Conservation (phyloP, 2,113 vertebrate species). For the Euleptes europaea region DNA sequence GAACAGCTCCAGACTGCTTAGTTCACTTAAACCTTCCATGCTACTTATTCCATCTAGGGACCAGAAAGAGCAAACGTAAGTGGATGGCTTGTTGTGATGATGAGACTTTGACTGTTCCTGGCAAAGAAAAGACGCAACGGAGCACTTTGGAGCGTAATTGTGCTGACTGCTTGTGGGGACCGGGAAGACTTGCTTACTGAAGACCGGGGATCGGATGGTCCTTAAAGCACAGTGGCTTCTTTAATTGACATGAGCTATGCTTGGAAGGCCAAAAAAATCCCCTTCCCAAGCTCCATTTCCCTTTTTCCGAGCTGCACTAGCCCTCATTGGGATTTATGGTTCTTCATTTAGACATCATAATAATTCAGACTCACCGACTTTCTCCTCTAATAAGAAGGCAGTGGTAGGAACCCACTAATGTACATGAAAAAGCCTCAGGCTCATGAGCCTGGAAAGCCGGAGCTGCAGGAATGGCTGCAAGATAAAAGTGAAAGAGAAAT, state of each 20-base stretch:
- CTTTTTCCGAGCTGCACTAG: slow-evolving; percentile 39
- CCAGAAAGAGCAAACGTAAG: slow-evolving; percentile 22
- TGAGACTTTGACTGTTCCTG: slow-evolving; percentile 20
- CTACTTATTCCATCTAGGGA: neutral
- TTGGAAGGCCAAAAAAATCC: neutral
- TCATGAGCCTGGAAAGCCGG: neutral
- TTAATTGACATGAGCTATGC: slow-evolving; percentile 32
- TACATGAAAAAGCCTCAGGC: slow-evolving; percentile 21
- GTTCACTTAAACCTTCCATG: slow-evolving; percentile 28
- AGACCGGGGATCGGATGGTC: slow-evolving; percentile 12
- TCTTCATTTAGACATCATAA: slow-evolving; percentile 44
- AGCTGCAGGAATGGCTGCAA: too few species aligned
- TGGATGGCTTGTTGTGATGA: slow-evolving; percentile 18
- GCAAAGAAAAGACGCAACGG: slow-evolving; percentile 34
- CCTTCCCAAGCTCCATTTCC: slow-evolving; percentile 20
- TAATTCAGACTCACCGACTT: slow-evolving; percentile 2
- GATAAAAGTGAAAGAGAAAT: too few species aligned
- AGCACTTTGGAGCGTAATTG: slow-evolving; percentile 14
- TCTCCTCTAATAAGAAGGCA: slow-evolving; percentile 22
- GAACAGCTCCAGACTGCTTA: slow-evolving; percentile 5
- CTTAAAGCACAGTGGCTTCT: slow-evolving; percentile 40
- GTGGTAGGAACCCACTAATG: slow-evolving; percentile 37
- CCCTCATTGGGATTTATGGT: slow-evolving; percentile 35
- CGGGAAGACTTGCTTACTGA: slow-evolving; percentile 11
- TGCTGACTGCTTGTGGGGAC: slow-evolving; percentile 24